Evolutionary conservation across 1,140 invertebrate genomes (phyloP), one percentile per base, ranked within the genome.

Genomic region (Diabrotica virgifera): DNA sequence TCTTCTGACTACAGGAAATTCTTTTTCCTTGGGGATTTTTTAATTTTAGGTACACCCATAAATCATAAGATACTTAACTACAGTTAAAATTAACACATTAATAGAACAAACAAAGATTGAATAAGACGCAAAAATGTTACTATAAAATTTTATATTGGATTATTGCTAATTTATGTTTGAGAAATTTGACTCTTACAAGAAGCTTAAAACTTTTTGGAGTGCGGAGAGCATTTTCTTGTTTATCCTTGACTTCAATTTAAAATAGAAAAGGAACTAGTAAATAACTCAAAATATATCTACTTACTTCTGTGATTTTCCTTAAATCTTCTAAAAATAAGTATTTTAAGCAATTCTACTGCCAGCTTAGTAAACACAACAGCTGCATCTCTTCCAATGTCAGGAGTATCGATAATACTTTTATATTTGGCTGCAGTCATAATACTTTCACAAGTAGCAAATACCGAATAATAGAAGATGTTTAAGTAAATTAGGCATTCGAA

Each of bases 401-500:
- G 71, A 5, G 73, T 75, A 6, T 52, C 11, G 36, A 72, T 67
- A 9, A 69, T 65, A 64, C 72, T 73, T 36, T 52, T 57, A 59
- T 73, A 75, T 58, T 75, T 75, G n/a, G 72, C 72, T 10, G 66
- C 66, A 5, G 70, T 69, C 70, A 75, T 70, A 24, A 75, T 72
- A 4, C 63, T 66, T 52, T 75, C 72, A 54, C 72, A 73, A 9
- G 65, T 69, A 5, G 67, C 70, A 53, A 75, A 73, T 46, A 75
- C 66, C 7, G 72, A 68, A 54, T 67, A 75, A 63, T 75, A 73
- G 62, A 72, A 75, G 36, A 67, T 63, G 63, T 75, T 75, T 11
- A 75, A 52, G 38, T 75, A 73, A 14, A 75, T 72, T 14, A 75
- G 59, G 52, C 73, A 75, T 54, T 75, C 73, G 59, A 75, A 73